Evolutionary conservation across 2,888 invertebrate genomes (phyloP).

Genomic region (Himalopsyche anomala): DNA sequence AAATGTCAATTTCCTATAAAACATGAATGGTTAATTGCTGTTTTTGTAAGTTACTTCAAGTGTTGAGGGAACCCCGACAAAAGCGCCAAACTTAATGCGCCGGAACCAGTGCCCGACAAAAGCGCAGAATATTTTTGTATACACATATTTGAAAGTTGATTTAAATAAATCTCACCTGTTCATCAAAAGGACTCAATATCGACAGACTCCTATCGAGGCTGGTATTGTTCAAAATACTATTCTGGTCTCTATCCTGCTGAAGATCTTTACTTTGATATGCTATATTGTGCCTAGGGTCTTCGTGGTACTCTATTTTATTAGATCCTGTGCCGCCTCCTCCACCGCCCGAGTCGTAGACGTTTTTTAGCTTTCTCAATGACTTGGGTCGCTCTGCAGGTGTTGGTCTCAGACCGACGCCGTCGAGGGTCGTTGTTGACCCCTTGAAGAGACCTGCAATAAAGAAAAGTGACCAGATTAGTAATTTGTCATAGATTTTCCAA

Average conservation of each 20-base stretch:
- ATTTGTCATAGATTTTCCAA: not conserved
- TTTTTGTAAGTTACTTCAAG: no score
- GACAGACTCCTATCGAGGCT: conserved; percentile 76
- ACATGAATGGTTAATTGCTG: no score
- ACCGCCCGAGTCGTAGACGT: conserved; percentile 79
- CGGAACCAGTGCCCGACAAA: no score
- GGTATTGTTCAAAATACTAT: conserved; percentile 73
- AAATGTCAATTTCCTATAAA: no score
- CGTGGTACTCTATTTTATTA: conserved; percentile 69
- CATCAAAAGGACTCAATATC: conserved; percentile 92
- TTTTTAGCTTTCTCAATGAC: conserved; percentile 84
- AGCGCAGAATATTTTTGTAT: no score
- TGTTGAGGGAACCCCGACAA: no score
- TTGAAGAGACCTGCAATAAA: conserved; percentile 83
- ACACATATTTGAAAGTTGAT: no score
- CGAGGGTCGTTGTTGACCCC: conserved; percentile 85
- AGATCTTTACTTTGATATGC: conserved; percentile 74
- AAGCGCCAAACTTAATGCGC: no score
- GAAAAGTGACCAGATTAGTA: not conserved
- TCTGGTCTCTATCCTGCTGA: conserved; percentile 73
- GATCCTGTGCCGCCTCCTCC: conserved; percentile 65
- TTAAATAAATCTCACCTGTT: conserved; percentile 73
- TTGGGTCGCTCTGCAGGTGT: conserved; percentile 84
- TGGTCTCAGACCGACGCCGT: conserved; percentile 79
- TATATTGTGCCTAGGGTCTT: conserved; percentile 69